Conservation (phyloP, 30 jellyfish, hydroid and myxozoan genomes). For the Aurelia sp. region DNA sequence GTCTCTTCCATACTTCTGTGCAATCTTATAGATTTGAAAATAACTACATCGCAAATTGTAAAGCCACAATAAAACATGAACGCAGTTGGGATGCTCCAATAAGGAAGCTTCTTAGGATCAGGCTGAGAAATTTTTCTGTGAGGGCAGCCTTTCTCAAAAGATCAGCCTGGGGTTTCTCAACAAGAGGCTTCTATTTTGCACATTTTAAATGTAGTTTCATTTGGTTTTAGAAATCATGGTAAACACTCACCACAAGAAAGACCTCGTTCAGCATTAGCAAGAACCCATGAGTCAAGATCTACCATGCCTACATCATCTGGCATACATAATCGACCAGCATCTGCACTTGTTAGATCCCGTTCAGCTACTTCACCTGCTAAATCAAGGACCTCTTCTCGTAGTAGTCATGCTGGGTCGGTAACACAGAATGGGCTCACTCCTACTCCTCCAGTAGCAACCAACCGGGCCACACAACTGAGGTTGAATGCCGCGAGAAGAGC, state of each 20-base stretch:
- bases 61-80: no score
- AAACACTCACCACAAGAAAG: slow-evolving; percentile 10
- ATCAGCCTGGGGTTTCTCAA: no score
- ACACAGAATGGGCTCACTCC: slow-evolving; percentile 14
- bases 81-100: no score
- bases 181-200: no score
- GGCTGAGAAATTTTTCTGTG: no score
- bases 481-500: slow-evolving; percentile 33
- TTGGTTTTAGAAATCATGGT: no score
- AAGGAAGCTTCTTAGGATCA: no score
- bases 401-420: neutral
- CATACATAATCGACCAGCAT: slow-evolving; percentile 37
- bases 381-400: slow-evolving; percentile 3
- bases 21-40: no score
- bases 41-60: no score
- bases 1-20: no score
- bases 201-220: no score
- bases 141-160: no score
- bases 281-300: slow-evolving; percentile 7
- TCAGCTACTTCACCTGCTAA: neutral
- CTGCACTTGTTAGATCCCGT: slow-evolving; percentile 42
- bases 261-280: slow-evolving; percentile 48
- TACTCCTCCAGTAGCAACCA: slow-evolving; percentile 60
- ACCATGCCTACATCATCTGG: slow-evolving; percentile 35
- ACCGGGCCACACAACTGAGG: slow-evolving; percentile 54